Conservation (phyloP, 2,888 invertebrate species). For the Ectemnius continuus region DNA sequence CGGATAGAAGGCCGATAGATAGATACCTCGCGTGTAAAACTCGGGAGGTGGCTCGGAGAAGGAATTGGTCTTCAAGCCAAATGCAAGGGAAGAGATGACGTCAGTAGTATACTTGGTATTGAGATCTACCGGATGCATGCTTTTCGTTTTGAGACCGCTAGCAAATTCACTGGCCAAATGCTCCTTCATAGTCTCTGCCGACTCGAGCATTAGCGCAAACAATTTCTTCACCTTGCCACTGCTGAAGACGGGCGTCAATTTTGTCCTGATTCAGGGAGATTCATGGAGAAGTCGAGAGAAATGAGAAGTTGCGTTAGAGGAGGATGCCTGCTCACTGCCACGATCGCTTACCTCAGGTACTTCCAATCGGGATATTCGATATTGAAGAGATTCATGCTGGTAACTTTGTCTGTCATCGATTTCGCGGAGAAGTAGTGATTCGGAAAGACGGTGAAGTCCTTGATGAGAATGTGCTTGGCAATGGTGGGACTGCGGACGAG, state of each 20-base stretch:
- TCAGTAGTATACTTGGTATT: slow-evolving; percentile 64
- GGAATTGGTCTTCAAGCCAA: slow-evolving; percentile 66
- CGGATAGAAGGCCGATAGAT: no score
- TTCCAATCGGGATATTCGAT: slow-evolving; percentile 79
- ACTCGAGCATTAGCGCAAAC: slow-evolving; percentile 76
- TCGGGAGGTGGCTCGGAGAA: slow-evolving; percentile 57
- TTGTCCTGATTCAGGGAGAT: slow-evolving; percentile 56
- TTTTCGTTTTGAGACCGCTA: slow-evolving; percentile 1
- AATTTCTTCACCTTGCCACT: slow-evolving; percentile 80
- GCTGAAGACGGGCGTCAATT: slow-evolving; percentile 80
- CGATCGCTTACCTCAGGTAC: slow-evolving; percentile 68
- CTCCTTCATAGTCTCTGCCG: slow-evolving; percentile 62
- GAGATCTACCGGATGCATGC: slow-evolving; percentile 46
- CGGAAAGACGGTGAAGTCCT: slow-evolving; percentile 78
- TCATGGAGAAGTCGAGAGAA: background rate
- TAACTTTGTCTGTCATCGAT: slow-evolving; percentile 69
- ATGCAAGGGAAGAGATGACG: slow-evolving; percentile 67
- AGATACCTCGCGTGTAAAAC: slow-evolving; percentile 61
- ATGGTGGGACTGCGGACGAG: slow-evolving; percentile 77
- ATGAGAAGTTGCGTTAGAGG: no score
- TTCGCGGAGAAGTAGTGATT: slow-evolving; percentile 75
- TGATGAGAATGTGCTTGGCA: slow-evolving; percentile 78
- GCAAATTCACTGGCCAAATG: slow-evolving; percentile 48
- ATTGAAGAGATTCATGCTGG: slow-evolving; percentile 73
- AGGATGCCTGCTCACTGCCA: background rate